Base-by-base conservation (phyloP, 2,888 invertebrate genomes). In the Tenodera sinensis region DNA sequence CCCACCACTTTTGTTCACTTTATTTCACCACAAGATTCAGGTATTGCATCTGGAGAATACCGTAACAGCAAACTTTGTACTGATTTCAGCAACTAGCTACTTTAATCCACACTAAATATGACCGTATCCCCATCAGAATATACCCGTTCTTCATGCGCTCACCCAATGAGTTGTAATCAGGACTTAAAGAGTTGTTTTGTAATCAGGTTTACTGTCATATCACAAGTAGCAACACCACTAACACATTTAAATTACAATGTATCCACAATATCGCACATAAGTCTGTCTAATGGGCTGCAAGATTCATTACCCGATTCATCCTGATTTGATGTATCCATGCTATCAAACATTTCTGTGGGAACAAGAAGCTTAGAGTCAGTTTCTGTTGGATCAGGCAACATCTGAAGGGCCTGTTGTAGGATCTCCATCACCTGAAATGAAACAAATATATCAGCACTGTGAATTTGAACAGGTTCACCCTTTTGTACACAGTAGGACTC, bases 231-330 rank as follows among this genome's bases (percentile, higher is more conserved):
- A n/a, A 28, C 25, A 82, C 7, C 27, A n/a, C n/a, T 82, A 27
- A 27, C 83, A 83, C 25, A 28, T 83, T 28, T 28, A 83, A 14
- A 83, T 94, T 94, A 95, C 96, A 97, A 96, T 92, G 96, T 96
- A 93, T 99, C 99, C 89, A 98, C 97, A 92, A 98, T 96, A 94
- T 97, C 97, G 93, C 99, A 99, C 98, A 99, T 98, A 92, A 99
- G 96, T 91, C 97, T 95, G 94, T 99, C 99, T 90, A 97, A 95
- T 91, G 97, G 96, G 94, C 96, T 96, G 92, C 97, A 97, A 1
- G 96, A 95, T 93, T 98, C 98, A 84, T 93, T 93, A 14, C 88
- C 90, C 34, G 88, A 85, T 28, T 92, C 92, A 91, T 94, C 91
- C 90, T 93, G 92, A 89, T 94, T 93, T 91, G 94, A 93, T 91